Base-by-base conservation (phyloP, 1,140 invertebrate species). In the Dreissena polymorpha region DNA sequence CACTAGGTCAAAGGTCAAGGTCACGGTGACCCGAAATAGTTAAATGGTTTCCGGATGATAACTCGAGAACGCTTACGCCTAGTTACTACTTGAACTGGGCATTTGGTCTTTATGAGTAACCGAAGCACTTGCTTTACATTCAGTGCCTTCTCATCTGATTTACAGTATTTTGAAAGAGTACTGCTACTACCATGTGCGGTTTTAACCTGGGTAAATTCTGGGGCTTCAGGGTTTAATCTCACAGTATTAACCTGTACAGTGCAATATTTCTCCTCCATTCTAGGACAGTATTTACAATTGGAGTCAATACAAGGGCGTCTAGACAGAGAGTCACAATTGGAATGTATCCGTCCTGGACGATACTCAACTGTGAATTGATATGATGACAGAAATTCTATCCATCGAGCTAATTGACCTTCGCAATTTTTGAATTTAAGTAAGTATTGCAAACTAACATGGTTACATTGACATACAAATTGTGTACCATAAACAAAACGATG, bases 291-390 rank as follows among this genome's bases (percentile, higher is more conserved):
- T 5, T 1, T 1, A 51, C 60, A 53, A 0, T 18, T 6, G 23
- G n/a, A 51, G 5, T 67, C 39, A 18, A 18, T 16, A 51, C 60
- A 77, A 50, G 63, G 74, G 21, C 64, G 25, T 50, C 87, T 55
- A 25, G 70, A 76, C 18, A 87, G 50, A 0, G 63, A 57, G 68
- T 87, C 86, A 51, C 81, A 64, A 71, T 88, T 88, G 16, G 12
- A 53, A 60, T 86, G 83, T 10, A 63, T 23, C 51, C 50, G 73
- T 27, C 85, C 87, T 2, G 65, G 71, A 2, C 83, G 63, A 53
- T 86, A 75, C 16, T 65, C 18, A 49, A 86, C 86, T 0, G 64
- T 29, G 21, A 13, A 10, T 16, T 10, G 10, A 16, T 69, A 12
- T 10, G 10, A 6, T 5, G 10, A 23, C 29, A 21, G 21, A 23